Evolutionary conservation across 1,140 invertebrate genomes (phyloP).

Genomic region (Pentalonia nigronervosa): DNA sequence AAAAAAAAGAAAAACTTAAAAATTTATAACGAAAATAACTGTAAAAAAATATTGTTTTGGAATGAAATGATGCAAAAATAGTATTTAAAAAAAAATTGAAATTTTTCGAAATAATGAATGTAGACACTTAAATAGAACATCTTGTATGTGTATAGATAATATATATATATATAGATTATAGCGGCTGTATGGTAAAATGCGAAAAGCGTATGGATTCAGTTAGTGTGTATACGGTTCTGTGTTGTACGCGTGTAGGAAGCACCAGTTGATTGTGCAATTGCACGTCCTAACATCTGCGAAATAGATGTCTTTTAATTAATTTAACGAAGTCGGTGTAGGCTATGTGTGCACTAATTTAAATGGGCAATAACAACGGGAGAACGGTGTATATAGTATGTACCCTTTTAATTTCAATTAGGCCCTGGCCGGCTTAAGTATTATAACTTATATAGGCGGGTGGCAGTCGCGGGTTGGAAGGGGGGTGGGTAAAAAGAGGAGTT

Average conservation of each 20-base stretch:
- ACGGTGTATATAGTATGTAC: slow-evolving; percentile 15
- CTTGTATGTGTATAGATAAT: background rate
- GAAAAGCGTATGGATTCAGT: background rate
- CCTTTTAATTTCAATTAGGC: slow-evolving; percentile 53
- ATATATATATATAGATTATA: background rate
- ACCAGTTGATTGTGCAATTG: slow-evolving; percentile 17
- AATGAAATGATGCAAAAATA: background rate
- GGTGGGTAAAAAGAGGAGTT: background rate
- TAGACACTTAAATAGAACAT: background rate
- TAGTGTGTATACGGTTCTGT: background rate
- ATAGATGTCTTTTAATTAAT: slow-evolving; percentile 52
- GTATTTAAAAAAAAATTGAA: background rate
- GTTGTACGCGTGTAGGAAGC: background rate
- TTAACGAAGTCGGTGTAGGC: slow-evolving; percentile 38
- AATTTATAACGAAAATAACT: background rate
- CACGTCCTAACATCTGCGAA: slow-evolving; percentile 38
- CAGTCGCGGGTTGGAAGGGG: background rate
- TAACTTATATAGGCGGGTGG: slow-evolving; percentile 33
- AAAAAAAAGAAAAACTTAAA: background rate
- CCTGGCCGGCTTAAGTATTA: slow-evolving; percentile 29
- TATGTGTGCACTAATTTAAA: slow-evolving; percentile 42
- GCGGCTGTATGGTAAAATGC: background rate
- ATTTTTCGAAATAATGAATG: background rate
- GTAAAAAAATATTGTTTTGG: background rate
- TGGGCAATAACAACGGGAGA: slow-evolving; percentile 25